These are phyloP conservation scores for Elysia crispata DNA, from an alignment of 2,888 invertebrate genomes.

Conservation along the genomic window DNA sequence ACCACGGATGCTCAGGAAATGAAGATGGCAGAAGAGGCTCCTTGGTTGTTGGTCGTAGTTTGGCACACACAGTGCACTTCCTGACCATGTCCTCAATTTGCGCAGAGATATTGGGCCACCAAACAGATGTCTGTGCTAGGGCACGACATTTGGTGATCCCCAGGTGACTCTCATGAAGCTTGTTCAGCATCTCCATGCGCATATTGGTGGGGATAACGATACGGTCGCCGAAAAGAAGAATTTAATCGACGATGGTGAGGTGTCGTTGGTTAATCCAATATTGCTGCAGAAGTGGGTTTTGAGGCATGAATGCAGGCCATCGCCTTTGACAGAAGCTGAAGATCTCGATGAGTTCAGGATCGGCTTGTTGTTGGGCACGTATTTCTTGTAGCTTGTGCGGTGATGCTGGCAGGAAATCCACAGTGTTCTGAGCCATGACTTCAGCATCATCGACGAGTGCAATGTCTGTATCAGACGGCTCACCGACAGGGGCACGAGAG, in stretches of 20 bases:
- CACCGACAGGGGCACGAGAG: constrained; percentile 3
- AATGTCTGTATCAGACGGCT: not conserved
- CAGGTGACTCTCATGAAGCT: constrained; percentile 28
- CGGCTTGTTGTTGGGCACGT: not conserved
- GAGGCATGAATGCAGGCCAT: constrained; percentile 25
- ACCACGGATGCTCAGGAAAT: constrained; percentile 15
- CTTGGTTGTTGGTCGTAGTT: not conserved
- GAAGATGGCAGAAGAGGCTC: constrained; percentile 23
- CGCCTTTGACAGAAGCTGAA: not conserved
- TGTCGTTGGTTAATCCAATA: constrained; percentile 5
- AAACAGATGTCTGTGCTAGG: constrained; percentile 2
- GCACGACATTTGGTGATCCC: constrained; percentile 40
- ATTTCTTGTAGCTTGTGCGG: constrained; percentile 7
- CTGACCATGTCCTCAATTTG: constrained; percentile 31
- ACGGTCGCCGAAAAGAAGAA: constrained; percentile 17
- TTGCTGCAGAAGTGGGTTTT: constrained; percentile 7
- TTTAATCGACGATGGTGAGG: not conserved
- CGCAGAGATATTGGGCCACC: constrained; percentile 21
- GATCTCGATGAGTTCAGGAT: not conserved
- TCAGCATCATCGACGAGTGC: not conserved
- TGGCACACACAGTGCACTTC: constrained; percentile 9
- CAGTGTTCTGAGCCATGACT: not conserved
- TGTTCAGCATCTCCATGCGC: constrained; percentile 15
- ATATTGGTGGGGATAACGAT: constrained; percentile 33
- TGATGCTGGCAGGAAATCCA: constrained; percentile 25